phyloP scores from a whole-genome alignment of 2,888 invertebrate genomes.

The Agrochola macilenta region DNA sequence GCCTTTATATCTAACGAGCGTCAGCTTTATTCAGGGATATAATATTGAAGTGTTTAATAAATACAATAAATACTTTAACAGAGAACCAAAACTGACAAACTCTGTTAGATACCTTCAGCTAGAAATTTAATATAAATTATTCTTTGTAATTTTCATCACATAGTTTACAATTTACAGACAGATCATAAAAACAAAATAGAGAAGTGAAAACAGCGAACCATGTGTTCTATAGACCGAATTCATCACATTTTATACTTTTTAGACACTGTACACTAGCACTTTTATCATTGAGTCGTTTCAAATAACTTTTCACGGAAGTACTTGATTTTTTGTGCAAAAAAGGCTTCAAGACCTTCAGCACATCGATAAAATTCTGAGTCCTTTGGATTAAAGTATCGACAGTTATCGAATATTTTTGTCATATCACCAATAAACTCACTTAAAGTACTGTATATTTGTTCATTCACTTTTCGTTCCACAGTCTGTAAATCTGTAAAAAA shows the following conservation, averaged over 20 bases:
- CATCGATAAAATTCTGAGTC: slow-evolving; percentile 99
- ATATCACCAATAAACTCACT: slow-evolving; percentile 99
- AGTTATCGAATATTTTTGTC: slow-evolving; percentile 99
- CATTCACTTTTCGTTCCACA: slow-evolving; percentile 96
- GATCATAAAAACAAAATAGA: slow-evolving; percentile 77
- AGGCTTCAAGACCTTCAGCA: slow-evolving; percentile 98
- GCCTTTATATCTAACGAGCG: slow-evolving; percentile 76
- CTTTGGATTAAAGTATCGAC: slow-evolving; percentile 98
- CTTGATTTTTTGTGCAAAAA: slow-evolving; percentile 98
- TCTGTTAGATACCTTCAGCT: slow-evolving; percentile 76
- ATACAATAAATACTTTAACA: slow-evolving; percentile 88
- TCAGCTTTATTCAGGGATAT: slow-evolving; percentile 80
- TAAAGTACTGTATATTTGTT: slow-evolving; percentile 95
- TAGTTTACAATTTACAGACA: slow-evolving; percentile 87
- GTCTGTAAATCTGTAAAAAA: slow-evolving; percentile 96
- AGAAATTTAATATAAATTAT: slow-evolving; percentile 80
- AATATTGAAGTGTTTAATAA: slow-evolving; percentile 83
- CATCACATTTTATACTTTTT: slow-evolving; percentile 64
- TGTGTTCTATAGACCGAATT: slow-evolving; percentile 62
- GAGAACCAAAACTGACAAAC: slow-evolving; percentile 81
- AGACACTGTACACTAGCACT: slow-evolving; percentile 82
- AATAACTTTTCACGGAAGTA: slow-evolving; percentile 96
- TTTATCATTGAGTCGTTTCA: slow-evolving; percentile 90
- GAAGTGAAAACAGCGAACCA: slow-evolving; percentile 63
- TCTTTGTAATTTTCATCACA: slow-evolving; percentile 86